phyloP scores from a whole-genome alignment of 2,888 invertebrate species.

The Drosophila macrospina region DNA sequence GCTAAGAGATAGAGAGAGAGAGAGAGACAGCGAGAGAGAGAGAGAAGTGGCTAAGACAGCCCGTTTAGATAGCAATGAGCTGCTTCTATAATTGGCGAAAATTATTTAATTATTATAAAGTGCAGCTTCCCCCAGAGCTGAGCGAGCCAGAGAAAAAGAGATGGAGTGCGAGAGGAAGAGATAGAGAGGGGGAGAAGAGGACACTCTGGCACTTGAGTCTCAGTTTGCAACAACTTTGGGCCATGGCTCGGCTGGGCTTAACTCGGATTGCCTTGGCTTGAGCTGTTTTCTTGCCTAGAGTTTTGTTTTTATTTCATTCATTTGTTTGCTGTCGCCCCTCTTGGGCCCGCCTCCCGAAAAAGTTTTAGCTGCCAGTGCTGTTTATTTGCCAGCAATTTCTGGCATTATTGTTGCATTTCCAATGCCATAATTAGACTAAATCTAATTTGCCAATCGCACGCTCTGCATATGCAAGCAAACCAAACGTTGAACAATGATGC shows the following conservation, averaged over 20 bases:
- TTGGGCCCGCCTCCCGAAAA: slow-evolving; percentile 9
- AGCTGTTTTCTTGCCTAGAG: slow-evolving; percentile 39
- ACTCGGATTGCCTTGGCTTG: slow-evolving; percentile 14
- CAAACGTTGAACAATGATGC: slow-evolving; percentile 53
- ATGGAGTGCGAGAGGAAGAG: too few species aligned
- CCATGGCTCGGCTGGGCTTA: slow-evolving; percentile 5
- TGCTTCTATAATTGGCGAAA: slow-evolving; percentile 72
- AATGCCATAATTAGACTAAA: slow-evolving; percentile 76
- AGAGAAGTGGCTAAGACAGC: slow-evolving; percentile 36
- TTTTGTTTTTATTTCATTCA: slow-evolving; percentile 44
- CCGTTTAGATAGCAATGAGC: slow-evolving; percentile 51
- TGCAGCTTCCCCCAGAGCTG: slow-evolving; percentile 52
- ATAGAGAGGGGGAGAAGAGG: too few species aligned
- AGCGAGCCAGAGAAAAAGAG: too few species aligned
- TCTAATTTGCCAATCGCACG: slow-evolving; percentile 73
- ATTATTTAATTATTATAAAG: slow-evolving; percentile 80
- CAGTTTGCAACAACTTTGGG: slow-evolving; percentile 30
- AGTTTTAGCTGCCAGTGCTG: slow-evolving; percentile 40
- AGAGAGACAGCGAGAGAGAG: slow-evolving; percentile 8
- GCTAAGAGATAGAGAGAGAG: neutral
- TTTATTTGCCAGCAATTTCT: slow-evolving; percentile 38
- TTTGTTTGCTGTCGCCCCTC: slow-evolving; percentile 35
- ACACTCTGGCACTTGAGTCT: neutral
- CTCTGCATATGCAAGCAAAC: slow-evolving; percentile 47
- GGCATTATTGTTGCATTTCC: slow-evolving; percentile 60